phyloP scores from a whole-genome alignment of 2,888 invertebrate species.

The Limnephilus lunatus region DNA sequence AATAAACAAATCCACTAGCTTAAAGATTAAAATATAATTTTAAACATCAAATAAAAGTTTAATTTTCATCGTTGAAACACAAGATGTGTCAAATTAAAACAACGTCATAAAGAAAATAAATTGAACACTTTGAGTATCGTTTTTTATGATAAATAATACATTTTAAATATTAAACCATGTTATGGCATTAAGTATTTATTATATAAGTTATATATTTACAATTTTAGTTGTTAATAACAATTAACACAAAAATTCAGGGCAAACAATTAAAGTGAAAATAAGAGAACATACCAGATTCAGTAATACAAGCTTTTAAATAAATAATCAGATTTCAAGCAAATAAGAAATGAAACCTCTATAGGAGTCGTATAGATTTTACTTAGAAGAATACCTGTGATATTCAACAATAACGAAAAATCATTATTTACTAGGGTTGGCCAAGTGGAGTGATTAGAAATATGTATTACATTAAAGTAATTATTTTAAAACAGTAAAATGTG shows the following conservation, averaged over 20 bases:
- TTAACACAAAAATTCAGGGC: constrained; percentile 25
- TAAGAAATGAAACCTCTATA: neutral
- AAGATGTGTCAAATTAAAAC: neutral
- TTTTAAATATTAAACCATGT: neutral
- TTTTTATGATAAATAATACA: neutral
- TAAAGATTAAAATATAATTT: neutral
- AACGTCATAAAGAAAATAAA: neutral
- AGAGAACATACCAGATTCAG: neutral
- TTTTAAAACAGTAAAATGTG: neutral
- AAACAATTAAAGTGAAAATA: neutral
- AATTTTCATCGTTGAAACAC: neutral
- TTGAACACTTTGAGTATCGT: constrained; percentile 5
- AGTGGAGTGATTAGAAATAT: neutral
- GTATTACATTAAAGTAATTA: neutral
- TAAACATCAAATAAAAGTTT: neutral
- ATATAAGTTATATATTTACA: constrained; percentile 7
- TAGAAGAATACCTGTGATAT: neutral
- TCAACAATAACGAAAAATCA: no score
- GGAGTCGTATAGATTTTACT: neutral
- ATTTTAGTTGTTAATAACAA: constrained; percentile 34
- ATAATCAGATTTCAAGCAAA: neutral
- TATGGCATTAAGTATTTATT: constrained; percentile 2
- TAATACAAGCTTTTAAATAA: neutral
- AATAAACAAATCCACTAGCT: neutral
- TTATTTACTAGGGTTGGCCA: no score